Evolutionary conservation across 2,113 vertebrate genomes (phyloP).

Genomic region (Strix aluco): DNA sequence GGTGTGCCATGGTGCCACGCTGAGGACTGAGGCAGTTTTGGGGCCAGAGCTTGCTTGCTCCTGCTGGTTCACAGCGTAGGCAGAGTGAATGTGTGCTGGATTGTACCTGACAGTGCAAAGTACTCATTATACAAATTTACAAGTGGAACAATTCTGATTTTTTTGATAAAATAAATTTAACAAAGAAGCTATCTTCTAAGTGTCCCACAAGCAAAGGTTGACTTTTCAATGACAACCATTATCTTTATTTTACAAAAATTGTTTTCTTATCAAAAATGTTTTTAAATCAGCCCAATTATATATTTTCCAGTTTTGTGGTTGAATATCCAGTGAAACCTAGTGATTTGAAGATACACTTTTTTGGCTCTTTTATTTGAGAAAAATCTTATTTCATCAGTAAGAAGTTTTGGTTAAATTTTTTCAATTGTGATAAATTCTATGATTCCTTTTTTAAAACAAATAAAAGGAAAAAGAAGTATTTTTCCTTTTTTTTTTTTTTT

Average conservation of each 20-base stretch:
- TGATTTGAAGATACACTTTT: neutral
- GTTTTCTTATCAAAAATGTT: neutral
- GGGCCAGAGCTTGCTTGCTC: neutral
- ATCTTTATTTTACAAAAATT: neutral
- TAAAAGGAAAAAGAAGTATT: accelerated
- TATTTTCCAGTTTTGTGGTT: neutral
- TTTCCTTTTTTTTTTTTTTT: neutral
- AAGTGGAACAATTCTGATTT: neutral
- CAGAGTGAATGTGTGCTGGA: neutral
- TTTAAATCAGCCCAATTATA: neutral
- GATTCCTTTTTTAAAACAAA: neutral
- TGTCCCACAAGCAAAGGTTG: neutral
- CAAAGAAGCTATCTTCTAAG: neutral
- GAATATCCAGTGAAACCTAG: neutral
- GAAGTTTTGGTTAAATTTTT: neutral
- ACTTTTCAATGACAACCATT: neutral
- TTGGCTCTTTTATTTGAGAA: neutral
- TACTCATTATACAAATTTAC: neutral
- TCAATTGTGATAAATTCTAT: neutral
- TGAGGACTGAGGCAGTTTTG: neutral
- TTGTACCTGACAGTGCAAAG: neutral
- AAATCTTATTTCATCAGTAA: neutral
- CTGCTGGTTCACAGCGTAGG: neutral
- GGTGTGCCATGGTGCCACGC: too few species aligned
- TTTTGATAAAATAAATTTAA: neutral